Base-by-base conservation (phyloP, 2,113 vertebrate genomes). In the Salvelinus sp. region DNA sequence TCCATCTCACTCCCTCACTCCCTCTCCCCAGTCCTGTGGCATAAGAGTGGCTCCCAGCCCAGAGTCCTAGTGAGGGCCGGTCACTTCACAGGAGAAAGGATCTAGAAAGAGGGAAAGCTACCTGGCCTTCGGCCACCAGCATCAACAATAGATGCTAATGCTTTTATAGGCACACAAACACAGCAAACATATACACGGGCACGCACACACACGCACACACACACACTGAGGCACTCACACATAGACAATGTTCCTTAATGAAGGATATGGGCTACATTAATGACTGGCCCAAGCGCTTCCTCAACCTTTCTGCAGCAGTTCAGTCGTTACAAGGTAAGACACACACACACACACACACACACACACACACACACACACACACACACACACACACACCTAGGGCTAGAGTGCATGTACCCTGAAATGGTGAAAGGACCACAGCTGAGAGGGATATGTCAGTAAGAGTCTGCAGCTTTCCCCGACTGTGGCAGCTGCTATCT, bases 31-130 rank as follows among this genome's bases (percentile, higher is more conserved):
- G 81, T 88, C 88, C 87, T 83, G 73, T 69, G 74, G 80, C 80
- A 81, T 75, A 81, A 86, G 85, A 89, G 85, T 80, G 86, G 85
- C 85, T 74, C 80, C 73, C 23, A 76, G 74, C 69, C 69, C 68
- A 70, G 48, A 86, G 85, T 47, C 79, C 84, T 28, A 70, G 23
- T 85, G 77, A 28, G 23, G 5, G 27, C 30, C 2, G 16, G 14
- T 0, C 48, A 16, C 48, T 50, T 50, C 27, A 9, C 5, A 68
- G 27, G 65, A 38, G 65, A 68, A 33, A n/a, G 28, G 25, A 30
- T 67, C 28, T 68, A 33, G 25, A 27, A 20, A 27, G 16, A 25
- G 22, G 64, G 4, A 66, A 7, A 20, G 28, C 27, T 38, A 68
- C 20, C 20, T 65, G 68, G 79, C 65, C 47, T 23, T n/a, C 23